Conservation (phyloP, 2,113 vertebrate genomes). For the Xerus inauris region DNA sequence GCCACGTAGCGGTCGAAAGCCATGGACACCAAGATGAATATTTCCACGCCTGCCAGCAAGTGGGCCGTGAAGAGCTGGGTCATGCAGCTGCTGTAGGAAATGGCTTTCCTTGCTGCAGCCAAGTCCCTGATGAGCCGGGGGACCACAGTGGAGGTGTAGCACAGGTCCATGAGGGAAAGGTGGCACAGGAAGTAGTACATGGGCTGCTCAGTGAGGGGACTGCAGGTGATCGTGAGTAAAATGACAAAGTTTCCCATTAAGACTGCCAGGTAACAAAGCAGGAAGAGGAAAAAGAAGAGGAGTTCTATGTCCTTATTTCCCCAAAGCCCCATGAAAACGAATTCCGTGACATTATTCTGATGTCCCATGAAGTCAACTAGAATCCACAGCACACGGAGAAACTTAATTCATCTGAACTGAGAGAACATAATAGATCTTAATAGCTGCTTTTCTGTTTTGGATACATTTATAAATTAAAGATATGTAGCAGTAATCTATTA, state of each 20-base stretch:
- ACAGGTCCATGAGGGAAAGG: neutral
- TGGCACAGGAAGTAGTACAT: neutral
- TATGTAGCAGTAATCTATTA: neutral
- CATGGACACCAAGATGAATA: too few relatives aligned
- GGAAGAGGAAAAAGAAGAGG: neutral
- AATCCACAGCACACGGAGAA: neutral
- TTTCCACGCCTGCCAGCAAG: too few relatives aligned
- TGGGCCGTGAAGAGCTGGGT: neutral
- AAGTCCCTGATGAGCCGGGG: too few relatives aligned
- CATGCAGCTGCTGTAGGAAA: too few relatives aligned
- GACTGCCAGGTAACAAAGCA: neutral
- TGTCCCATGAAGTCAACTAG: conserved; percentile 29
- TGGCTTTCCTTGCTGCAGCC: too few relatives aligned
- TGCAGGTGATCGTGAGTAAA: neutral
- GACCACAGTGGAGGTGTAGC: too few relatives aligned
- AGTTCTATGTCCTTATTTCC: neutral
- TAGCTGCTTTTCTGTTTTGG: neutral
- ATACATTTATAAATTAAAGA: neutral
- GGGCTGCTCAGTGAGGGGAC: neutral
- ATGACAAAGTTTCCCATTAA: neutral
- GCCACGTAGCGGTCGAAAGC: too few relatives aligned
- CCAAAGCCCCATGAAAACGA: conserved; percentile 30
- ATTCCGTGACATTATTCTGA: conserved; percentile 57
- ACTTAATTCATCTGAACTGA: conserved; percentile 11
- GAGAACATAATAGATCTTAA: neutral